Conservation (phyloP, 2,113 vertebrate genomes). For the Urocitellus parryii region DNA sequence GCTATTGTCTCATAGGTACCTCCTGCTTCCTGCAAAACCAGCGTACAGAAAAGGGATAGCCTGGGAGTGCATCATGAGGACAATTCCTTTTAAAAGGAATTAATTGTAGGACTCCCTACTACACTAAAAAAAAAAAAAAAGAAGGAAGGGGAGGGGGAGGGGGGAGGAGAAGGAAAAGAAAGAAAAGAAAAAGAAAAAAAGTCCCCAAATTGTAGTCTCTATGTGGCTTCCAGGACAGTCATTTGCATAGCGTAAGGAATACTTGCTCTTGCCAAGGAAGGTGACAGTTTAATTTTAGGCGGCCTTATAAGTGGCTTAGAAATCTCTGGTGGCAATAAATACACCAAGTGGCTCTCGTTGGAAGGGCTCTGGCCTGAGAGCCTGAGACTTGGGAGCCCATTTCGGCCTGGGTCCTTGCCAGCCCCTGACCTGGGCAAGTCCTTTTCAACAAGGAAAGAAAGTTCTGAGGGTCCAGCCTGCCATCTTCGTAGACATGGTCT, state of each 20-base stretch:
- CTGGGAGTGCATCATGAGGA: neutral
- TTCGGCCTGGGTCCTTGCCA: neutral
- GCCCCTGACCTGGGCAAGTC: neutral
- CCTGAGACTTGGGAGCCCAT: neutral
- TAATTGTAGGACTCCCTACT: neutral
- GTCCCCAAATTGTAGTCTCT: neutral
- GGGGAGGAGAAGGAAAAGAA: too few species aligned
- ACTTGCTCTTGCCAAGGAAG: neutral
- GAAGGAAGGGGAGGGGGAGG: too few species aligned
- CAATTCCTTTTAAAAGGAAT: slow-evolving; percentile 38
- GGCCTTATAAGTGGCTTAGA: neutral
- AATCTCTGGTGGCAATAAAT: neutral
- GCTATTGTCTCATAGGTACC: neutral
- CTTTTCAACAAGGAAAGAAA: neutral
- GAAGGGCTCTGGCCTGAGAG: neutral
- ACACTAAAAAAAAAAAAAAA: neutral
- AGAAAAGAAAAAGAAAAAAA: neutral
- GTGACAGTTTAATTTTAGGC: neutral
- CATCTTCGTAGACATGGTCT: slow-evolving; percentile 7
- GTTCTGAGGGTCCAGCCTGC: neutral
- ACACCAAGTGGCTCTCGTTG: neutral
- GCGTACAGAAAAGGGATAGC: neutral
- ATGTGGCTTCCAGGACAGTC: neutral
- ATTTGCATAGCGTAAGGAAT: neutral
- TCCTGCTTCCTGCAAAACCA: neutral